Evolutionary conservation across 2,797 vertebrate species (phyloP).

Genomic region (Tamandua tetradactyla): DNA sequence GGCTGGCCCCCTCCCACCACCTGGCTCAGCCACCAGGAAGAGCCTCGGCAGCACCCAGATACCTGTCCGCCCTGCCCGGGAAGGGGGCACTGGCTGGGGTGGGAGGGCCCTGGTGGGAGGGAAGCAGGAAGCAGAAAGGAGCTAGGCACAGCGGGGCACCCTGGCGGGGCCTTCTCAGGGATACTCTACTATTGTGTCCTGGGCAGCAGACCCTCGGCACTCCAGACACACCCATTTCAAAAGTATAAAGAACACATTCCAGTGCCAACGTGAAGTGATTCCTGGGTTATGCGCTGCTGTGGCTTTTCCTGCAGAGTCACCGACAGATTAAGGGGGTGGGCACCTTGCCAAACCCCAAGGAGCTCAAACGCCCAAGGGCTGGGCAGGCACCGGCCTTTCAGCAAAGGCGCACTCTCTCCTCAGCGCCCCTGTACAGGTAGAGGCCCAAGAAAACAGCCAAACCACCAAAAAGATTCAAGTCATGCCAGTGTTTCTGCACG

Average conservation of each 20-base stretch:
- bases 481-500: too few species aligned
- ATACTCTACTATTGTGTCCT: conserved; percentile 29
- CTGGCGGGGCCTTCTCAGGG: neutral
- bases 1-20: neutral
- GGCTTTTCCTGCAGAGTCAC: too few species aligned
- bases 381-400: too few species aligned
- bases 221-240: conserved; percentile 55
- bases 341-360: too few species aligned
- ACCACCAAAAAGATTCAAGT: too few species aligned
- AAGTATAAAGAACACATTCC: conserved; percentile 59
- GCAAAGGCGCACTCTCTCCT: too few species aligned
- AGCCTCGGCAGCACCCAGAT: neutral
- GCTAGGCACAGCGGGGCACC: neutral
- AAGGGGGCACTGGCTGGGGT: neutral
- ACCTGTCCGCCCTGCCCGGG: neutral
- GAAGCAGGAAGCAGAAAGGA: neutral
- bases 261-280: neutral
- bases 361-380: too few species aligned
- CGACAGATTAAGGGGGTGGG: too few species aligned
- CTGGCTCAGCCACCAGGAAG: neutral
- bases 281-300: neutral
- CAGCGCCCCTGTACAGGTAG: too few species aligned
- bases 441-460: too few species aligned
- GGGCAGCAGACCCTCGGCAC: conserved; percentile 67
- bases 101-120: neutral